Base-by-base conservation (phyloP, 2,797 vertebrate species). In the Sebastiscus tertius region DNA sequence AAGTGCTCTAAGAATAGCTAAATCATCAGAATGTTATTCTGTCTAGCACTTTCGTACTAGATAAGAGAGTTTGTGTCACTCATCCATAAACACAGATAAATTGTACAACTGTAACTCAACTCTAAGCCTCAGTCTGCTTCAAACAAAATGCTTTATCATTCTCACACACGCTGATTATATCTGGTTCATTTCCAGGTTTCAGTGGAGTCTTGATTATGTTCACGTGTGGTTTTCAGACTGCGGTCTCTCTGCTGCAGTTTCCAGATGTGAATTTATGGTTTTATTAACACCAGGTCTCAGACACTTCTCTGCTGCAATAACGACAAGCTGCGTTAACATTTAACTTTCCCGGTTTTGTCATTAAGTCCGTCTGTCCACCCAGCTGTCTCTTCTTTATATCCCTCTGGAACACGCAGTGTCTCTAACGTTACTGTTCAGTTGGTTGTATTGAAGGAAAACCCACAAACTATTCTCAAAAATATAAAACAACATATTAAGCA, bases 241-340 rank as follows among this genome's bases (percentile, higher is more conserved):
- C 5, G 80, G 82, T 80, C 5, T 69, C 56, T 31, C 24, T 76
- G 56, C 77, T 79, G 52, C 67, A 84, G 20, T 86, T 92, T 87
- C 87, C 87, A 91, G 85, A 92, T 90, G 89, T 79, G 77, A 82
- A 59, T 87, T 87, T 79, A 77, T 42, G 39, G 24, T 83, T 89
- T 89, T 83, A 83, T 85, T 82, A 82, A 83, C 72, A 81, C 54
- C 70, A 72, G 39, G 1, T 2, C 24, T 64, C 63, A 67, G 54
- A 72, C 74, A 60, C 56, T 62, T 73, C 33, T 34, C 76, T 62
- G 60, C 82, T 59, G 58, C 34, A 75, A 2, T 26, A 24, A 36
- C 3, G 14, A 64, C 22, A 79, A 68, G 49, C 72, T 83, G 72
- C 4, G 0, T 79, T 78, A 3, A 61, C 36, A 67, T 80, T 87